These are phyloP conservation scores for Protosalanx chinensis DNA, from an alignment of 2,797 vertebrate species.

Conservation along the genomic window DNA sequence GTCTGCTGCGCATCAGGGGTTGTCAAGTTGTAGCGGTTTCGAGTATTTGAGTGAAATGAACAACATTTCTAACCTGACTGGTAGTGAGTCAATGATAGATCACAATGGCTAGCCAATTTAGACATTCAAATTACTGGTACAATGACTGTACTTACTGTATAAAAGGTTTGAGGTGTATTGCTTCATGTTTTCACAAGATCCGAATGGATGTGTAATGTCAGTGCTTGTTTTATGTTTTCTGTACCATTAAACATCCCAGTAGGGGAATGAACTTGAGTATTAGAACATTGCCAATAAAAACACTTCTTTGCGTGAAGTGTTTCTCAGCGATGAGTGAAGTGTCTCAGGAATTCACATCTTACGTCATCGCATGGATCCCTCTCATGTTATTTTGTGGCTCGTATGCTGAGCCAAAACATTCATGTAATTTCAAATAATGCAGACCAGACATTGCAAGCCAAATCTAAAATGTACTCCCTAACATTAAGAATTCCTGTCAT, in stretches of 20 bases:
- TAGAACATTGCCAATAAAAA: constrained; percentile 8
- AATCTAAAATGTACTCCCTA: neutral
- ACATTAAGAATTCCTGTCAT: neutral
- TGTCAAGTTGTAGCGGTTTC: constrained; percentile 36
- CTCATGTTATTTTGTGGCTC: neutral
- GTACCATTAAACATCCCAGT: neutral
- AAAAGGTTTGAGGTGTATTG: too few species aligned
- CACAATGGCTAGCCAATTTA: neutral
- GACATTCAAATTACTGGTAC: too few species aligned
- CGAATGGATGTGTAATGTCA: neutral
- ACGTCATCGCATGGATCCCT: constrained; percentile 16
- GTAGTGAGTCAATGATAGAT: neutral
- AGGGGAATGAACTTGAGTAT: neutral
- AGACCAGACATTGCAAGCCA: neutral
- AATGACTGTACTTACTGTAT: too few species aligned
- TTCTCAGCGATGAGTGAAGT: constrained; percentile 10
- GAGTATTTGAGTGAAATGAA: neutral
- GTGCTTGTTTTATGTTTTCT: neutral
- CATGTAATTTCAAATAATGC: constrained; percentile 8
- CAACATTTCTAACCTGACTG: neutral
- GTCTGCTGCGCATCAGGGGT: constrained; percentile 26
- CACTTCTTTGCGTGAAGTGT: neutral
- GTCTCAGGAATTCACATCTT: constrained; percentile 3
- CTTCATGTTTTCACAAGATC: too few species aligned
- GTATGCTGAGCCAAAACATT: constrained; percentile 19